Evolutionary conservation across 2,113 vertebrate species (phyloP).

Genomic region (Grallaria varia): DNA sequence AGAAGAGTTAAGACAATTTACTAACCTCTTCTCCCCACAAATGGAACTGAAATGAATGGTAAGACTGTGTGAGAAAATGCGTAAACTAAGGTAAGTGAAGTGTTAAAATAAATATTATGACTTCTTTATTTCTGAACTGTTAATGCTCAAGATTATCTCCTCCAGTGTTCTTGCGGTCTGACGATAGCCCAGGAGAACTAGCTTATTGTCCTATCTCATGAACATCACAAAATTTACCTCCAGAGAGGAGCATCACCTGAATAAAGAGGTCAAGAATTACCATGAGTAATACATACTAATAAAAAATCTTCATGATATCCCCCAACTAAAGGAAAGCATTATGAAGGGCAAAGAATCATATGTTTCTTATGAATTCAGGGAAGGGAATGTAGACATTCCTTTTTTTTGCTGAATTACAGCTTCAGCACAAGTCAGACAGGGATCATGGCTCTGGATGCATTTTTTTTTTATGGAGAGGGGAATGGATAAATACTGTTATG

Average conservation of each 20-base stretch:
- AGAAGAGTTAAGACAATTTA: neutral
- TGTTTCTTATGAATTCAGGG: neutral
- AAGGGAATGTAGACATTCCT: neutral
- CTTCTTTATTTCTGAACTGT: neutral
- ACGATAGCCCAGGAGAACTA: neutral
- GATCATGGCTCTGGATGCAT: neutral
- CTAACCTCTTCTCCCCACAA: neutral
- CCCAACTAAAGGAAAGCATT: neutral
- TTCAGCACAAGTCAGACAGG: neutral
- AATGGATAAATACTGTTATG: neutral
- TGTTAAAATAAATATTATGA: neutral
- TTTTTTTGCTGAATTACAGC: neutral
- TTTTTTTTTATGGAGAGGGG: neutral
- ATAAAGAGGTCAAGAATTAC: neutral
- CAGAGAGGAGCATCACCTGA: neutral
- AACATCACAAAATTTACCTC: neutral
- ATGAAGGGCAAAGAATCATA: neutral
- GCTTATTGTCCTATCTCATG: neutral
- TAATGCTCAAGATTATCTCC: neutral
- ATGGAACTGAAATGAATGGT: neutral
- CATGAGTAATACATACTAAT: neutral
- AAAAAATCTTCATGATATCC: neutral
- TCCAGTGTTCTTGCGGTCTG: neutral
- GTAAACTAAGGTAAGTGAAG: neutral
- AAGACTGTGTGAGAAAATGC: neutral